phyloP scores from a whole-genome alignment of 2,113 vertebrate genomes.

The Bagarius yarrelli region DNA sequence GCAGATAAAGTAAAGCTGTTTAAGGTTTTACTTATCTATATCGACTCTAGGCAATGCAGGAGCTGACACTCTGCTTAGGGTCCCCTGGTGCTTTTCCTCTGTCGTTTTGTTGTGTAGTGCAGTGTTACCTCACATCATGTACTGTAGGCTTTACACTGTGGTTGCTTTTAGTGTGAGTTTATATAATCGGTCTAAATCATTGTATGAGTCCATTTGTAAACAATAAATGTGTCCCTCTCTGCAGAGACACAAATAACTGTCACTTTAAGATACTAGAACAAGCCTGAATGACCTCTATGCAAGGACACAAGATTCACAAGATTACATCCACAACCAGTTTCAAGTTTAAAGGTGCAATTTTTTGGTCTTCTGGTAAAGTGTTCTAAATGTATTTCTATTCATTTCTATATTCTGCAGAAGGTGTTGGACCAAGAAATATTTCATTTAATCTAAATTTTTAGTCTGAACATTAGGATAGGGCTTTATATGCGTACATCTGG shows the following conservation, averaged over 20 bases:
- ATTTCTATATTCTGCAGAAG: no score
- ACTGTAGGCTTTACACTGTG: not conserved
- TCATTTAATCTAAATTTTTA: no score
- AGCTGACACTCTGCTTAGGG: not conserved
- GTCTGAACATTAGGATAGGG: no score
- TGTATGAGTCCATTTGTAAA: not conserved
- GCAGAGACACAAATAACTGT: not conserved
- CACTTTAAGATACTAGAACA: not conserved
- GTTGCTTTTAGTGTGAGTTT: not conserved
- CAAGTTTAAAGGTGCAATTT: no score
- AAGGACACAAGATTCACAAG: no score
- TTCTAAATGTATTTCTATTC: no score
- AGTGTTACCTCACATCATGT: not conserved
- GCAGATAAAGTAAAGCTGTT: slow-evolving; percentile 35
- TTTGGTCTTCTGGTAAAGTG: no score
- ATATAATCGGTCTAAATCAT: not conserved
- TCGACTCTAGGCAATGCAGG: slow-evolving; percentile 3
- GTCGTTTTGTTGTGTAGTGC: not conserved
- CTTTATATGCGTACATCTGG: no score
- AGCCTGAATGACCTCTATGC: not conserved
- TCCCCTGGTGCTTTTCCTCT: not conserved
- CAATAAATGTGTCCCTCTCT: not conserved
- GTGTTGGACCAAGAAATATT: no score
- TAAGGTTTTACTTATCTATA: slow-evolving; percentile 24
- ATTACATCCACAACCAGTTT: not conserved